phyloP scores from a whole-genome alignment of 2,888 invertebrate species.

The Cerceris ruficornis region DNA sequence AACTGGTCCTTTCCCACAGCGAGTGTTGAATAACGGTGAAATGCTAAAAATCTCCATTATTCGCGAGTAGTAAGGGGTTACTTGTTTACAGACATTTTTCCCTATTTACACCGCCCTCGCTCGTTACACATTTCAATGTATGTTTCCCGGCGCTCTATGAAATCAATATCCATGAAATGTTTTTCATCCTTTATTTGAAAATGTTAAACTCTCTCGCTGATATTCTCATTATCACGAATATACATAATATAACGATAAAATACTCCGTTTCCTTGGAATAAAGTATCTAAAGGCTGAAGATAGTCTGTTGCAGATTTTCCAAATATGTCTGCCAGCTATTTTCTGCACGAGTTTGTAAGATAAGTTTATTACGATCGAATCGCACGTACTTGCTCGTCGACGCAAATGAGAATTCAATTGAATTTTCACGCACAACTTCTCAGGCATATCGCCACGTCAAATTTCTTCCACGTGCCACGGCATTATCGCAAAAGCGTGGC shows the following conservation, averaged over 20 bases:
- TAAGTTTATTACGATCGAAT: too few relatives aligned
- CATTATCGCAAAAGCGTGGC: slow-evolving; percentile 24
- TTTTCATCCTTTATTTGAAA: too few relatives aligned
- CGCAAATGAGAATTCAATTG: not conserved
- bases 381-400: not conserved
- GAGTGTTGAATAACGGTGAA: slow-evolving; percentile 4
- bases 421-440: slow-evolving; percentile 13
- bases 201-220: too few relatives aligned
- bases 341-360: too few relatives aligned
- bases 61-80: not conserved
- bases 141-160: not conserved
- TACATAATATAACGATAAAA: too few relatives aligned
- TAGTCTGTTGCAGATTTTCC: too few relatives aligned
- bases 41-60: slow-evolving; percentile 15
- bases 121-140: not conserved
- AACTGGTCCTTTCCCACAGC: slow-evolving; percentile 6
- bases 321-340: too few relatives aligned
- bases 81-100: slow-evolving; percentile 1
- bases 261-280: too few relatives aligned
- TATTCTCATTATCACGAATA: too few relatives aligned
- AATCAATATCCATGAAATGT: too few relatives aligned
- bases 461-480: slow-evolving; percentile 27
- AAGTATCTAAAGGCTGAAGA: too few relatives aligned
- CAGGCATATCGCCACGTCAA: too few relatives aligned
- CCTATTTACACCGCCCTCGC: not conserved